phyloP scores from a whole-genome alignment of 1,140 invertebrate genomes.

The Drosophila triauraria region DNA sequence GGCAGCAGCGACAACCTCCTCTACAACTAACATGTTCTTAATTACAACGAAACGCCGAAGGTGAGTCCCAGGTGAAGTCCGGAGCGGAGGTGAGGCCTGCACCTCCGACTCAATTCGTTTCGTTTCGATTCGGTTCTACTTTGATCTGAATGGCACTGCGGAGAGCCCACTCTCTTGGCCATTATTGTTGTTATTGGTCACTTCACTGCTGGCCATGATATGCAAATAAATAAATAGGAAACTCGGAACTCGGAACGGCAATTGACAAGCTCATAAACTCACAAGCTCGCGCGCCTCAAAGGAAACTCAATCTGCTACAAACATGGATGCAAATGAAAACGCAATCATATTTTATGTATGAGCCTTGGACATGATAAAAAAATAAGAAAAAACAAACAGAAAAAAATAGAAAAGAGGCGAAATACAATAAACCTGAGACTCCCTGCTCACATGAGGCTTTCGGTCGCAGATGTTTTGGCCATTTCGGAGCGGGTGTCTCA shows the following conservation, averaged over 20 bases:
- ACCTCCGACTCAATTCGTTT: conserved; percentile 25
- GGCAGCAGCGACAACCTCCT: conserved; percentile 72
- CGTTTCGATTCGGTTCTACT: conserved; percentile 62
- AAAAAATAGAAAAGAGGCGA: conserved; percentile 44
- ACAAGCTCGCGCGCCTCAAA: conserved; percentile 70
- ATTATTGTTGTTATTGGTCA: conserved; percentile 66
- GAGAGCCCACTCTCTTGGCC: not conserved
- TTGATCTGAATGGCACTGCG: conserved; percentile 59
- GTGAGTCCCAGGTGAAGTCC: conserved; percentile 62
- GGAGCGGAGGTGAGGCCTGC: conserved; percentile 38
- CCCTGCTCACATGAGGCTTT: conserved; percentile 29
- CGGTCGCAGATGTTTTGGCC: conserved; percentile 44
- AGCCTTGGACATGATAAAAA: conserved; percentile 43
- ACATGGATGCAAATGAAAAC: conserved; percentile 76
- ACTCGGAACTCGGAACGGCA: conserved; percentile 15
- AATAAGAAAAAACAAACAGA: conserved; percentile 6
- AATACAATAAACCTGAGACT: conserved; percentile 51
- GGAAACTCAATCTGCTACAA: conserved; percentile 78
- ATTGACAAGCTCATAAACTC: conserved; percentile 83
- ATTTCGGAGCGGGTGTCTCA: conserved; percentile 41
- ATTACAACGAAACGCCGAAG: conserved; percentile 81
- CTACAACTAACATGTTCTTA: conserved; percentile 83
- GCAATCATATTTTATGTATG: conserved; percentile 83
- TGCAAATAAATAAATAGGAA: conserved; percentile 81
- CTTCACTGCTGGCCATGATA: conserved; percentile 53